A percentile compares a stretch with the other conserved stretches of the same genome.
Conservation (phyloP, 2,797 vertebrate genomes). For the Melanotaenia maccullochi region DNA sequence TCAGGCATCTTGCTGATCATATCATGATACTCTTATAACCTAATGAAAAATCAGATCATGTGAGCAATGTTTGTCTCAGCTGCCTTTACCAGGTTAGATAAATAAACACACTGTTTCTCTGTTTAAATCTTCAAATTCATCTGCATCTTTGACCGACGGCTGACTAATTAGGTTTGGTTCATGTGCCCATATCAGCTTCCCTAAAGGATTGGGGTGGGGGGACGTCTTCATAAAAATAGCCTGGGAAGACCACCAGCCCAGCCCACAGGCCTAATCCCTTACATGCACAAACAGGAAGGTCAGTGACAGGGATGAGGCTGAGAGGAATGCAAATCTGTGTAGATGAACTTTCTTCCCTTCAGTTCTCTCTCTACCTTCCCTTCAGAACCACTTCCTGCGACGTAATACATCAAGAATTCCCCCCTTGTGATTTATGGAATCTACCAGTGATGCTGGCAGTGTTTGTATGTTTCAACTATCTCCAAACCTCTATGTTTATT, state of each 20-base stretch:
- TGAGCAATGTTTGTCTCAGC: conserved; percentile 4
- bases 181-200: conserved; percentile 77
- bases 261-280: conserved; percentile 73
- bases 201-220: conserved; percentile 64
- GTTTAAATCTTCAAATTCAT: conserved; percentile 6
- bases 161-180: conserved; percentile 65
- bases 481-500: conserved; percentile 34
- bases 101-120: conserved; percentile 5
- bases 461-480: conserved; percentile 26
- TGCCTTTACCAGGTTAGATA: not conserved
- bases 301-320: conserved; percentile 61
- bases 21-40: conserved; percentile 17
- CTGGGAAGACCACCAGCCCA: conserved; percentile 67
- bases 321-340: conserved; percentile 53
- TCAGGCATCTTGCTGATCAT: conserved; percentile 24
- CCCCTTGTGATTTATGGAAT: conserved; percentile 13
- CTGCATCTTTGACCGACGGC: conserved; percentile 45
- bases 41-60: not conserved
- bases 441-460: conserved; percentile 29
- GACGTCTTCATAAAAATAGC: conserved; percentile 82
- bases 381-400: conserved; percentile 26
- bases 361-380: conserved; percentile 27
- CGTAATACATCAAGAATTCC: conserved; percentile 29
- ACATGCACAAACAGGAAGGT: conserved; percentile 64
- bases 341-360: conserved; percentile 40